Conservation (phyloP, 1,140 invertebrate genomes). For the Drosophila seguyi region DNA sequence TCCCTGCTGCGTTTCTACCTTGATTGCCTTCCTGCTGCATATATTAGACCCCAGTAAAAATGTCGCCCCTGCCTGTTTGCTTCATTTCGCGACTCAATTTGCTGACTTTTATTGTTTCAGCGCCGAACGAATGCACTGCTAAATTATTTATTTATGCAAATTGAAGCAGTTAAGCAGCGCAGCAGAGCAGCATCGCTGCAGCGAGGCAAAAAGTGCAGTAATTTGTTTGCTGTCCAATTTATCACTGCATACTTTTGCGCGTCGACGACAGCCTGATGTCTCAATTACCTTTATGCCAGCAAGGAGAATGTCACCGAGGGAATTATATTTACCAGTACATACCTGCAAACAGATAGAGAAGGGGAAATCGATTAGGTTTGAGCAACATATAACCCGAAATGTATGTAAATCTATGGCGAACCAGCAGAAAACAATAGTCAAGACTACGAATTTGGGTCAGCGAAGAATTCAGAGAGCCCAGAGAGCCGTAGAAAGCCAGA, state of each 20-base stretch:
- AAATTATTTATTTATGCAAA: constrained; percentile 84
- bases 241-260: constrained; percentile 71
- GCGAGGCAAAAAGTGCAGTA: constrained; percentile 55
- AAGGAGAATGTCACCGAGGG: constrained; percentile 4
- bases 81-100: constrained; percentile 78
- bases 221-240: constrained; percentile 71
- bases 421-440: constrained; percentile 69
- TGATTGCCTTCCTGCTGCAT: constrained; percentile 58
- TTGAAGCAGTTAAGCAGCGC: constrained; percentile 74
- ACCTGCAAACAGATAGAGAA: constrained; percentile 44
- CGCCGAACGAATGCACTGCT: constrained; percentile 53
- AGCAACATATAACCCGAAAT: constrained; percentile 28
- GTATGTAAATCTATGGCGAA: constrained; percentile 47
- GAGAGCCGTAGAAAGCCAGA: constrained; percentile 17
- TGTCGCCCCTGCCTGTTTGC: constrained; percentile 10
- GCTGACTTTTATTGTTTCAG: constrained; percentile 73
- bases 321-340: constrained; percentile 46
- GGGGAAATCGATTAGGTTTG: constrained; percentile 28
- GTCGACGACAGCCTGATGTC: constrained; percentile 57
- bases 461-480: constrained; percentile 23
- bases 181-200: constrained; percentile 1
- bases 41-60: constrained; percentile 54
- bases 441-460: constrained; percentile 69
- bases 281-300: constrained; percentile 51
- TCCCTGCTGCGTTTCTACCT: background rate